These are phyloP conservation scores for Myotis findleyi DNA, from an alignment of 2,797 vertebrate genomes.

Conservation along the genomic window DNA sequence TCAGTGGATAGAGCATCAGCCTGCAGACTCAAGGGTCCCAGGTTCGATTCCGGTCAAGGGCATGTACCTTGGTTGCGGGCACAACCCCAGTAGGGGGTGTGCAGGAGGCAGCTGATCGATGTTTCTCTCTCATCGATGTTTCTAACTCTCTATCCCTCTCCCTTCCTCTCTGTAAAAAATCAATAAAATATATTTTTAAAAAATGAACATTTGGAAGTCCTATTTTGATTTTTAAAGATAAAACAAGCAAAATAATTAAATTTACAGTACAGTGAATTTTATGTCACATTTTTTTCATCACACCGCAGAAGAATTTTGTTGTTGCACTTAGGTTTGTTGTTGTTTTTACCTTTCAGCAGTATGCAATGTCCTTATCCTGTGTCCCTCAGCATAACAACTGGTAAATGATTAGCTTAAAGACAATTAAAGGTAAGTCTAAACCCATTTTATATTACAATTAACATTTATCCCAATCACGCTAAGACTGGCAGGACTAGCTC, in stretches of 20 bases:
- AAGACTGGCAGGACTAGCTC: not conserved
- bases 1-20: too few species aligned
- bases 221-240: constrained; percentile 50
- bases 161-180: too few species aligned
- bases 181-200: too few species aligned
- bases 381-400: constrained; percentile 74
- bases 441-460: constrained; percentile 47
- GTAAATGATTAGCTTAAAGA: constrained; percentile 80
- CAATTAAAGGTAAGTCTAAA: constrained; percentile 78
- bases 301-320: not conserved
- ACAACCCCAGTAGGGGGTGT: too few species aligned
- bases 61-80: too few species aligned
- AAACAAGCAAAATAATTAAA: constrained; percentile 68
- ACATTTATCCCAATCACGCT: not conserved
- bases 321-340: not conserved
- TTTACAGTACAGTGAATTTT: not conserved
- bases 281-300: constrained; percentile 51
- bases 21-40: too few species aligned
- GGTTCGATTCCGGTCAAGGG: too few species aligned
- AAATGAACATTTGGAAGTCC: not conserved
- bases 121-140: too few species aligned
- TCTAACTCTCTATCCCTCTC: too few species aligned
- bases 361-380: constrained; percentile 76
- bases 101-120: too few species aligned
- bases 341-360: constrained; percentile 74